These are phyloP conservation scores for Eledone cirrhosa DNA, from an alignment of 2,888 invertebrate genomes.

Conservation along the genomic window DNA sequence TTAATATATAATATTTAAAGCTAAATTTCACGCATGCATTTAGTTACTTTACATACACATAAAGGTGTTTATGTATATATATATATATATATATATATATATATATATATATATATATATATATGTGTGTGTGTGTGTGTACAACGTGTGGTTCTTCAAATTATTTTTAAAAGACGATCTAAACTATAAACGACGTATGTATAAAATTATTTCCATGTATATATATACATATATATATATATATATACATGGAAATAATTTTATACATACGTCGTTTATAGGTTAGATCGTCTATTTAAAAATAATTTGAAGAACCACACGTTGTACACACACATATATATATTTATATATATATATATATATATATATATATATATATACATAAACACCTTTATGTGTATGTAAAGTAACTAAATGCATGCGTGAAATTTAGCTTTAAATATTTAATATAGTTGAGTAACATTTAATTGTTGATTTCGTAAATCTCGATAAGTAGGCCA, in stretches of 20 bases:
- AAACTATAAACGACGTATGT: neutral
- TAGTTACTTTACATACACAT: neutral
- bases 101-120: neutral
- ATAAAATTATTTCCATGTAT: neutral
- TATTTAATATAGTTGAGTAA: no score
- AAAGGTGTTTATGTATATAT: neutral
- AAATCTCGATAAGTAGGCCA: no score
- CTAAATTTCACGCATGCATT: no score
- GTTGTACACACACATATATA: no score
- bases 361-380: no score
- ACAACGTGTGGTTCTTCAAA: neutral
- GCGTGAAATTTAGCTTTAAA: no score
- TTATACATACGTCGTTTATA: neutral
- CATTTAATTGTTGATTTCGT: no score
- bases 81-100: neutral
- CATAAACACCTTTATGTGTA: neutral
- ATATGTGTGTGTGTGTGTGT: neutral
- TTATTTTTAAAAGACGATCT: neutral
- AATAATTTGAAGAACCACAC: no score
- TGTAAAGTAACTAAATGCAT: no score
- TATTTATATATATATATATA: no score
- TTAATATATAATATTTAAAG: no score
- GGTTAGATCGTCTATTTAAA: no score
- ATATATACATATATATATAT: neutral
- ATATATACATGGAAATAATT: neutral